Evolutionary conservation across 2,888 invertebrate genomes (phyloP).

Genomic region (Dysmachus trigonus): DNA sequence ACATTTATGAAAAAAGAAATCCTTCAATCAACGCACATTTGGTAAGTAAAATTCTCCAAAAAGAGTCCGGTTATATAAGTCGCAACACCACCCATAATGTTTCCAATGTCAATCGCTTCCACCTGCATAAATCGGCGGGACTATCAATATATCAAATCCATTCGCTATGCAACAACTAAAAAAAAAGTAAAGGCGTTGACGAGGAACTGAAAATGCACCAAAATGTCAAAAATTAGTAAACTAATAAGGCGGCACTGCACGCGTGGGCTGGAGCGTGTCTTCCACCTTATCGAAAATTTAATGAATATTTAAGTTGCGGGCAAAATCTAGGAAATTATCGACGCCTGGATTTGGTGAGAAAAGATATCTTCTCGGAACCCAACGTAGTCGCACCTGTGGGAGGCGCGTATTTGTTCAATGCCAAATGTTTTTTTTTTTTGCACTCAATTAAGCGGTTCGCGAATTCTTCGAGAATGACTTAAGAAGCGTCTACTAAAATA

Average conservation of each 20-base stretch:
- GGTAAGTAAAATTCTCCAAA: not conserved
- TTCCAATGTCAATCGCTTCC: not conserved
- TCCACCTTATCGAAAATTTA: not conserved
- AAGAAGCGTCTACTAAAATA: not conserved
- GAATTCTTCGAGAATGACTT: not conserved
- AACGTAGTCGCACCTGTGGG: not conserved
- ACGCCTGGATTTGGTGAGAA: not conserved
- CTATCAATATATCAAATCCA: not conserved
- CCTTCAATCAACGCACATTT: not conserved
- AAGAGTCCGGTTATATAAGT: not conserved
- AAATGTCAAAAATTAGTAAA: not conserved
- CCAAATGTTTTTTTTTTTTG: not conserved
- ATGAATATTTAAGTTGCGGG: not conserved
- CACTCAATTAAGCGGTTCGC: not conserved
- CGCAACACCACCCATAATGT: not conserved
- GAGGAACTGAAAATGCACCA: constrained; percentile 3
- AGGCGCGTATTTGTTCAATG: not conserved
- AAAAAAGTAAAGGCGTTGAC: constrained; percentile 4
- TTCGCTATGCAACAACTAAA: not conserved
- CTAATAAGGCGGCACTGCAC: not conserved
- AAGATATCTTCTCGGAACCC: not conserved
- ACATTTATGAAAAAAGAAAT: not conserved
- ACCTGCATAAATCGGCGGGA: not conserved
- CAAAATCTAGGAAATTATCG: not conserved
- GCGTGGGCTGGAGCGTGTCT: constrained; percentile 1